Evolutionary conservation across 2,888 invertebrate genomes (phyloP).

Genomic region (Harpagoxenus sublaevis): DNA sequence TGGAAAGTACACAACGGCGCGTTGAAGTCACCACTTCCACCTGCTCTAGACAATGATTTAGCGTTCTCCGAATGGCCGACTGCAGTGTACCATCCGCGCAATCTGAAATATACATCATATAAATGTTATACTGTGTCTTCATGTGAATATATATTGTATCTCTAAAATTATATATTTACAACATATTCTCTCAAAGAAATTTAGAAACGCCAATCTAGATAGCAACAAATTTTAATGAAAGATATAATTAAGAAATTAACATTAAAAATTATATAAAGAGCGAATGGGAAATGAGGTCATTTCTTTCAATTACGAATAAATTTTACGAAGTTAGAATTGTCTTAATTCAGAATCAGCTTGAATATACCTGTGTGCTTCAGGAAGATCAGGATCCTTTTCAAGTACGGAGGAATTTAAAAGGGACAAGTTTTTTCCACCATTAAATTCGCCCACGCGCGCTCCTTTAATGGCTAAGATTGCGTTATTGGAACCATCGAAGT

Average conservation of each 20-base stretch:
- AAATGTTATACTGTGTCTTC: not conserved
- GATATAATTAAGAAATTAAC: not conserved
- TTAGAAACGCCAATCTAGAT: not conserved
- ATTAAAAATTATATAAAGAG: not conserved
- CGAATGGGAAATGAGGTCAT: not conserved
- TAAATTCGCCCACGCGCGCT: constrained; percentile 94
- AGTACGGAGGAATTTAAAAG: constrained; percentile 89
- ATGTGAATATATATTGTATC: not conserved
- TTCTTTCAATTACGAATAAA: not conserved
- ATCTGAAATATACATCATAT: constrained; percentile 73
- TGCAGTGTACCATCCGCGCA: constrained; percentile 97
- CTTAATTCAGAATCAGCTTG: not conserved
- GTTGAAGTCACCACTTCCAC: constrained; percentile 87
- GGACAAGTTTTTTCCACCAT: constrained; percentile 92
- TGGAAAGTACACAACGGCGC: constrained; percentile 92
- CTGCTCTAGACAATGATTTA: constrained; percentile 87
- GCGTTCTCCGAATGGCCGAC: constrained; percentile 90
- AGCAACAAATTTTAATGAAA: not conserved
- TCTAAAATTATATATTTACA: not conserved
- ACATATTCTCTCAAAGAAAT: not conserved
- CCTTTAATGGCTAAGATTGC: constrained; percentile 96
- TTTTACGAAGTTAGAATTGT: not conserved
- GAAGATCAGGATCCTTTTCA: constrained; percentile 95
- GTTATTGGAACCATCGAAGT: constrained; percentile 91
- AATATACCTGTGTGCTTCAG: constrained; percentile 91